Evolutionary conservation across 2,888 invertebrate genomes (phyloP).

Genomic region (Heteromurus nitidus): DNA sequence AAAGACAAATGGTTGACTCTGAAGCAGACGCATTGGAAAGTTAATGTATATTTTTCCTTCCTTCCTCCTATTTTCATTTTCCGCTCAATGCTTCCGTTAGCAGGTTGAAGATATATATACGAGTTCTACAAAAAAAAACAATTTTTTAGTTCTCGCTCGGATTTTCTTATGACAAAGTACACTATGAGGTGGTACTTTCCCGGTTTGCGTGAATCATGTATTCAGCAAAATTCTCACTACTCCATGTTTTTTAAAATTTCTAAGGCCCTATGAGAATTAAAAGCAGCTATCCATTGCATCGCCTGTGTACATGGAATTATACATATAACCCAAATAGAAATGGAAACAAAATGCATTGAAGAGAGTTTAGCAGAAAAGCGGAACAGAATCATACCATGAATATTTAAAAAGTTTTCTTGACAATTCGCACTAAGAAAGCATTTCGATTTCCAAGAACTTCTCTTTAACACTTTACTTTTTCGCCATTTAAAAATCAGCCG

Average conservation of each 20-base stretch:
- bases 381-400: too few relatives aligned
- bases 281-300: too few relatives aligned
- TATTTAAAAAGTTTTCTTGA: too few relatives aligned
- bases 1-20: constrained; percentile 12
- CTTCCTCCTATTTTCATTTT: constrained; percentile 52
- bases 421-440: too few relatives aligned
- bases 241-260: constrained; percentile 1
- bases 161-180: background rate
- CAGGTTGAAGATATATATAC: background rate
- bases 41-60: constrained; percentile 51
- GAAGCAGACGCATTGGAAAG: constrained; percentile 46
- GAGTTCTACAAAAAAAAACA: background rate
- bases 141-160: background rate
- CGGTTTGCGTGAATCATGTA: background rate
- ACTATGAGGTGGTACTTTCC: background rate
- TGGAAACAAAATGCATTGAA: background rate
- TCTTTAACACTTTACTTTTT: too few relatives aligned
- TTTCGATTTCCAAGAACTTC: too few relatives aligned
- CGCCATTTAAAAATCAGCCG: too few relatives aligned
- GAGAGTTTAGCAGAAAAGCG: background rate
- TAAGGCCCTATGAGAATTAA: constrained; percentile 37
- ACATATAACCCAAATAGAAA: constrained; percentile 25
- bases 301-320: too few relatives aligned
- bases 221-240: background rate
- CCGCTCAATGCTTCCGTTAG: constrained; percentile 35